Conservation (phyloP, 92 coral and sea anemone species). For the Pocillopora meandrina region DNA sequence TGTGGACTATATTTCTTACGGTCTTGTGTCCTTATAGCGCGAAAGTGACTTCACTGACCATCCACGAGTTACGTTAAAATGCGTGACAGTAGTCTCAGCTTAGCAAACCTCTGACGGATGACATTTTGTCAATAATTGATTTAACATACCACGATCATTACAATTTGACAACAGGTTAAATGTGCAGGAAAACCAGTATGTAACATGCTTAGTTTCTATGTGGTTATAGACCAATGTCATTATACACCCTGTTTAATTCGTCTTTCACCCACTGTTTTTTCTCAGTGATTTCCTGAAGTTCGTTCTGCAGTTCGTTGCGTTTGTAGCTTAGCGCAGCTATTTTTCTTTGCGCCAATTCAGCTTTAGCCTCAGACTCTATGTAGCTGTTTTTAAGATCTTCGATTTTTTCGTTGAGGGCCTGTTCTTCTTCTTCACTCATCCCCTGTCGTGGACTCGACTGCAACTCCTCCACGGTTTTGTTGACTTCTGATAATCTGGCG, state of each 20-base stretch:
- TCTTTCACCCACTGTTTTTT: constrained; percentile 51
- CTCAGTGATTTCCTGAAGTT: constrained; percentile 37
- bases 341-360: constrained; percentile 47
- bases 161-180: neutral
- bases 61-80: neutral
- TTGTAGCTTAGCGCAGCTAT: constrained; percentile 38
- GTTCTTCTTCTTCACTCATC: constrained; percentile 33
- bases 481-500: constrained; percentile 9
- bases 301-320: constrained; percentile 37
- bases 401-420: constrained; percentile 19
- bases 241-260: constrained; percentile 47
- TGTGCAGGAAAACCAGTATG: neutral
- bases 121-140: neutral
- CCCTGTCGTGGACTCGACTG: constrained; percentile 14
- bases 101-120: neutral
- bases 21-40: neutral
- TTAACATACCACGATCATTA: neutral
- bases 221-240: constrained; percentile 21
- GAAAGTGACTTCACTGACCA: too few relatives aligned
- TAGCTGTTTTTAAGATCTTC: constrained; percentile 44
- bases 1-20: neutral
- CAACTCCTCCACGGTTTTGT: constrained; percentile 19
- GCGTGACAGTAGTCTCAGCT: neutral
- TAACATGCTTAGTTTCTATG: neutral
- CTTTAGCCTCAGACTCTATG: constrained; percentile 46